Base-by-base conservation (phyloP, 2,888 invertebrate species). In the Tortricodes alternella region DNA sequence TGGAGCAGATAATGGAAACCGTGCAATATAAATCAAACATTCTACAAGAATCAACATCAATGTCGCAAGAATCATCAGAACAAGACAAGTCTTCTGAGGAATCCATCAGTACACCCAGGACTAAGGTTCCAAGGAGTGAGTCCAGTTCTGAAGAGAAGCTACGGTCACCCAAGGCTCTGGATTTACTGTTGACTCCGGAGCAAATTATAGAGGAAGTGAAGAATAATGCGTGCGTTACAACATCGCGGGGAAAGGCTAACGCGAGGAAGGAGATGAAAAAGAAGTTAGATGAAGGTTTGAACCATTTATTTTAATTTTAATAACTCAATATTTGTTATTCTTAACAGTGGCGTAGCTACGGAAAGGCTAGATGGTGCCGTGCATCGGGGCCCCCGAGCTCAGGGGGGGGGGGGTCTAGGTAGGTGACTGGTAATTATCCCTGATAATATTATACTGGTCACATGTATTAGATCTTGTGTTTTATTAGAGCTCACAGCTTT, bases 191-290 rank as follows among this genome's bases (percentile, higher is more conserved):
- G 65, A 86, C 84, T n/a, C 86, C 84, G 0, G 76, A 80, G 29
- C 77, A 82, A 57, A 74, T 77, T n/a, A 51, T 49, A 0, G 74
- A 77, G 4, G 74, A 74, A 46, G 68, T 67, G 1, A 73, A 70
- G 29, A 88, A 81, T 49, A 78, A 92, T 59, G 93, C 93, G 0
- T 92, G 89, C 71, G 90, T 94, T 0, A 93, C 93, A 0, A 67
- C 91, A 49, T 92, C 92, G 0, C 76, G 93, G 16, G 94, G 94
- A 0, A 94, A 94, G 63, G 84, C 79, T 1, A 93, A 91, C 63
- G 92, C 92, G 0, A 80, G 93, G 24, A 91, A 83, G 41, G 94
- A 94, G 66, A 91, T 83, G 89, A 83, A 78, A 46, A 72, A 78
- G 62, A 91, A 89, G 65, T 61, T 85, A n/a, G 64, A 75, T 39